These are phyloP conservation scores for Dendrolimus pini DNA, from an alignment of 2,888 invertebrate genomes.

Conservation along the genomic window DNA sequence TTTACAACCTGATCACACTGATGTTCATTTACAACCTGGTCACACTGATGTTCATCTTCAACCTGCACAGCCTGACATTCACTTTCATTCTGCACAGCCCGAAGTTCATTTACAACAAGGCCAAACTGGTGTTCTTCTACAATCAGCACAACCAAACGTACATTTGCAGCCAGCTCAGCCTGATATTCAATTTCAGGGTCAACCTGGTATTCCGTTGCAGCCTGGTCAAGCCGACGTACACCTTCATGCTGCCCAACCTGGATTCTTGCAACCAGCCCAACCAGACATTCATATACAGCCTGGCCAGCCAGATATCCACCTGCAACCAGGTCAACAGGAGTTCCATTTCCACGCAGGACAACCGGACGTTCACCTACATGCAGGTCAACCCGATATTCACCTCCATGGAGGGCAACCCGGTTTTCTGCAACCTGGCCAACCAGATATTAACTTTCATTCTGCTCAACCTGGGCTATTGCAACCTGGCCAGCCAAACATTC, in stretches of 20 bases:
- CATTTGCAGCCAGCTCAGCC: constrained; percentile 27
- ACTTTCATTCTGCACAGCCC: constrained; percentile 16
- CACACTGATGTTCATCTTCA: constrained; percentile 9
- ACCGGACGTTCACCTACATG: constrained; percentile 10
- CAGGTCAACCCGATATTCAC: constrained; percentile 4
- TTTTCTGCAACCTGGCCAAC: constrained; percentile 7
- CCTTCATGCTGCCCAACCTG: constrained; percentile 15
- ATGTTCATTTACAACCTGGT: constrained; percentile 11
- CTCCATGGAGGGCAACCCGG: constrained; percentile 6
- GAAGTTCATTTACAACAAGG: constrained; percentile 16
- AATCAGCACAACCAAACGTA: constrained; percentile 26
- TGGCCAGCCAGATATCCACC: constrained; percentile 9
- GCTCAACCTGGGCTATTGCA: constrained; percentile 3
- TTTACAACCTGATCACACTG: constrained; percentile 15
- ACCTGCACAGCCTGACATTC: constrained; percentile 7
- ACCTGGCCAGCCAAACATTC: constrained; percentile 3
- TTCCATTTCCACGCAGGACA: constrained; percentile 8
- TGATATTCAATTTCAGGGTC: constrained; percentile 11
- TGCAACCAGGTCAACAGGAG: constrained; percentile 10
- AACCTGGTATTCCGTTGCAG: constrained; percentile 15
- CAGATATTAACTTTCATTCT: constrained; percentile 4
- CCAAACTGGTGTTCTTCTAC: constrained; percentile 25
- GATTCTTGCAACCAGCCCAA: constrained; percentile 11
- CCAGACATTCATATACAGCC: constrained; percentile 12
- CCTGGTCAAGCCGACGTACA: constrained; percentile 14